phyloP scores from a whole-genome alignment of 2,888 invertebrate species.

The Horisme vitalbata region DNA sequence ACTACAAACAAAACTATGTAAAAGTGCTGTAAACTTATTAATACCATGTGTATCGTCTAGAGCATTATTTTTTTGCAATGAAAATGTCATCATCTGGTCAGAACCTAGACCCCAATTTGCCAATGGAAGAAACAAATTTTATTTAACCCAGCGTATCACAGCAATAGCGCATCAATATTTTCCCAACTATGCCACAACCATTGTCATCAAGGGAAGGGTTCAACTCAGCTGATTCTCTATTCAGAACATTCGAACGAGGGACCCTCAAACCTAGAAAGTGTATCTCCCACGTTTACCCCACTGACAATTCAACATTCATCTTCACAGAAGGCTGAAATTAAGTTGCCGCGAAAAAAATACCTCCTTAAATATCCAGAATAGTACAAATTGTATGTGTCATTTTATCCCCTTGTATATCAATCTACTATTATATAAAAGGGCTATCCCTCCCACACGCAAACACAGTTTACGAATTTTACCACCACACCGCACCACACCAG shows the following conservation, averaged over 20 bases:
- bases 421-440: too few relatives aligned
- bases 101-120: too few relatives aligned
- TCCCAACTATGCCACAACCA: not conserved
- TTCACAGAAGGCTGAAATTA: not conserved
- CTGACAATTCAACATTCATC: not conserved
- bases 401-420: not conserved
- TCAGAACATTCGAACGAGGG: not conserved
- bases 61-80: too few relatives aligned
- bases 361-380: not conserved
- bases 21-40: too few relatives aligned
- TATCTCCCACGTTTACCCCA: not conserved
- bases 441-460: not conserved
- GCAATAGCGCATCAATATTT: not conserved
- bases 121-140: too few relatives aligned
- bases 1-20: too few relatives aligned
- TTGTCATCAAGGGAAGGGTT: not conserved
- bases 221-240: not conserved
- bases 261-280: not conserved
- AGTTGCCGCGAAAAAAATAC: not conserved
- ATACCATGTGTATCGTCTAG: too few relatives aligned
- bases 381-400: not conserved
- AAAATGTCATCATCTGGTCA: too few relatives aligned
- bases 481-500: too few relatives aligned
- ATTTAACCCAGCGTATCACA: not conserved
- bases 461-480: too few relatives aligned